phyloP scores from a whole-genome alignment of 2,888 invertebrate genomes.

The Nemotelus pantherinus region DNA sequence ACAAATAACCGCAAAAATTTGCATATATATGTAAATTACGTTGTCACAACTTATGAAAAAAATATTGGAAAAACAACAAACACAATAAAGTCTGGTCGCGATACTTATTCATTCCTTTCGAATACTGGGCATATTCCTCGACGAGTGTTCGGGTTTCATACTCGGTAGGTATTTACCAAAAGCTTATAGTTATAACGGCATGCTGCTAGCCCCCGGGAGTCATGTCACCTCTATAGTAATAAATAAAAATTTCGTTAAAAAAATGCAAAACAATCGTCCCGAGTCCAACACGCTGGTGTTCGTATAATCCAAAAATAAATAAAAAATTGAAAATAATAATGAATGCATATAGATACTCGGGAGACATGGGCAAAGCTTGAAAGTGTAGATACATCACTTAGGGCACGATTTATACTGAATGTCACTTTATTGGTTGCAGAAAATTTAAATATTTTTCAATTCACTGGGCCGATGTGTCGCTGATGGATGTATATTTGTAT shows the following conservation, averaged over 20 bases:
- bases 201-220: constrained; percentile 36
- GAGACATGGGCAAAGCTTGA: neutral
- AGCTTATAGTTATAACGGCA: constrained; percentile 19
- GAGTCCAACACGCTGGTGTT: neutral
- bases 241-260: constrained; percentile 38
- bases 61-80: neutral
- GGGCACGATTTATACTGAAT: constrained; percentile 2
- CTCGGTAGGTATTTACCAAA: constrained; percentile 16
- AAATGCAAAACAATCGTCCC: constrained; percentile 20
- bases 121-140: neutral
- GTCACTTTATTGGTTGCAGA: constrained; percentile 30
- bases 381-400: neutral
- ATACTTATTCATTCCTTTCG: constrained; percentile 26
- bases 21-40: constrained; percentile 42
- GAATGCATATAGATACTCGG: constrained; percentile 22
- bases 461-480: neutral
- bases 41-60: constrained; percentile 15
- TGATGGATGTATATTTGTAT: constrained; percentile 7
- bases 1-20: constrained; percentile 40
- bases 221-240: constrained; percentile 37
- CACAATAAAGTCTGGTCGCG: neutral
- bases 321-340: constrained; percentile 39
- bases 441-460: constrained; percentile 32
- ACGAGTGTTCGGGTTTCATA: neutral
- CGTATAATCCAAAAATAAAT: constrained; percentile 27